Base-by-base conservation (phyloP, 2,888 invertebrate genomes). In the Xestobium rufovillosum region DNA sequence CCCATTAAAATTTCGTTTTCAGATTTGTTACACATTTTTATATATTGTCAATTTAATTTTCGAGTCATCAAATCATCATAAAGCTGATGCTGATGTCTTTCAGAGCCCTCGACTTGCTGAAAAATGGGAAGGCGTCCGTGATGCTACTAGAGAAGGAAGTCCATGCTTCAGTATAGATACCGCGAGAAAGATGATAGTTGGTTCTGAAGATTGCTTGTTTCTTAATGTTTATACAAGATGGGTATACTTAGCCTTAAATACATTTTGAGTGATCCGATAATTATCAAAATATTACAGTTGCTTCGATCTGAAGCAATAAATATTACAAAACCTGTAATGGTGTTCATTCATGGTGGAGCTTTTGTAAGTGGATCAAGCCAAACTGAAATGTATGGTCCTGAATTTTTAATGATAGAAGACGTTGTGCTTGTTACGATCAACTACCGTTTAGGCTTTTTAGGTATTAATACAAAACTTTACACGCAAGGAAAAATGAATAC, bases 321-420 rank as follows among this genome's bases (percentile, higher is more conserved):
- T 28, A 33, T 34, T 3, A 10, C 28, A 9, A 37, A 29, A 42
- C 62, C 66, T 3, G 66, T 67, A 1, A 66, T 67, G 66, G 58
- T 67, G 3, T 67, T 60, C 56, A 61, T 68, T 23, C 63, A 66
- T 41, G 68, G 66, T 6, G 67, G 68, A n/a, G 65, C 55, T 3
- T 66, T 63, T 39, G 48, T 52, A 3, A 47, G 49, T 15, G 65
- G 66, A 3, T 60, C 58, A 2, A 61, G 59, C 31, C 56, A 51
- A 45, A 46, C 45, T 4, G 56, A 59, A 33, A 43, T 54, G 16
- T 57, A 53, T 41, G 62, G 63, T 4, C 64, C 65, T 16, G 53
- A 63, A 16, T 63, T 60, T 44, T 50, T 66, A 31, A 53, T 66
- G 46, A 53, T 49, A 3, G 56, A 61, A 49, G 58, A 64, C 47